Conservation (phyloP, 2,888 invertebrate genomes). For the Brachycybe producta region DNA sequence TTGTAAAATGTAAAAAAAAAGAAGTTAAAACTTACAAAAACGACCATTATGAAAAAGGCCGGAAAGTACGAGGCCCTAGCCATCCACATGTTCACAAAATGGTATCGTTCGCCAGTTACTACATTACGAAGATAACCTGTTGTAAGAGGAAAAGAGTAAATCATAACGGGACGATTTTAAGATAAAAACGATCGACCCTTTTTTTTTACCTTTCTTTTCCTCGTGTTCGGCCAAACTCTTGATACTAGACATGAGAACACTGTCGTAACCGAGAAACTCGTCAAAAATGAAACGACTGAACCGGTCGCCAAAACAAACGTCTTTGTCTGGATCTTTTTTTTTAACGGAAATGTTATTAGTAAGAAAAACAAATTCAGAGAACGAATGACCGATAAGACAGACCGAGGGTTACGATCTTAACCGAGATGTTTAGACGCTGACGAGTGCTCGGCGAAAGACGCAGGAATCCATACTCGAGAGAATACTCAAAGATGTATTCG, state of each 20-base stretch:
- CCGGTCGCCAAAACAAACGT: conserved; percentile 86
- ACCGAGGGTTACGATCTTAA: conserved; percentile 43
- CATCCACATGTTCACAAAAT: conserved; percentile 95
- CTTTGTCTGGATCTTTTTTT: conserved; percentile 62
- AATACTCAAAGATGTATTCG: conserved; percentile 94
- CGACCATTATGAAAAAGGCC: conserved; percentile 92
- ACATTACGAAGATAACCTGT: conserved; percentile 52
- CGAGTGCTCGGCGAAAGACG: conserved; percentile 76
- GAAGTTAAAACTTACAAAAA: conserved; percentile 76
- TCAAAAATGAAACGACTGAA: conserved; percentile 81
- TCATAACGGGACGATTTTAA: no score
- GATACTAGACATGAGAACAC: conserved; percentile 89
- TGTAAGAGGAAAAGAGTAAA: conserved; percentile 12
- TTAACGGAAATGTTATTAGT: background rate
- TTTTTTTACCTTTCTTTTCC: conserved; percentile 67
- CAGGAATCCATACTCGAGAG: conserved; percentile 90
- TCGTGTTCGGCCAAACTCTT: conserved; percentile 90
- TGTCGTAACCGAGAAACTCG: conserved; percentile 92
- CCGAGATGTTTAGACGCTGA: conserved; percentile 76
- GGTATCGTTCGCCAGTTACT: conserved; percentile 94
- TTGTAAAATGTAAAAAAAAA: background rate
- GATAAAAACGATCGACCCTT: background rate
- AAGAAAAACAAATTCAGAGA: background rate
- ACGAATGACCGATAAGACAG: background rate
- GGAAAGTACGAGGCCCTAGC: conserved; percentile 87